Evolutionary conservation across 1,140 invertebrate genomes (phyloP), one percentile per base, ranked within the genome.

Genomic region (Paramacrobiotus metropolitanus): DNA sequence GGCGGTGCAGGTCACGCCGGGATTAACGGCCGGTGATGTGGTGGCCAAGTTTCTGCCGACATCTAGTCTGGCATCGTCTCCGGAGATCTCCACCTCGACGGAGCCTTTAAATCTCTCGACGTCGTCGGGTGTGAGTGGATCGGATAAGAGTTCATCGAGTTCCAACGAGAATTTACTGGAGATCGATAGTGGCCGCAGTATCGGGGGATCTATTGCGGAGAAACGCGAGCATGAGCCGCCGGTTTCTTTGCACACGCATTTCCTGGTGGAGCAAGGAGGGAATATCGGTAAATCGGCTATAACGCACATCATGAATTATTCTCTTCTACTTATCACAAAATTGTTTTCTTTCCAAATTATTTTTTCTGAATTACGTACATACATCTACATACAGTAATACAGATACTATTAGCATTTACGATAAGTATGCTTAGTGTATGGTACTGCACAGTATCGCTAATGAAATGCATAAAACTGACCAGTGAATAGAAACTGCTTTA

Each of bases 201-300:
- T 40, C 9, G 34, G 34, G n/a, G 34, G 34, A 15, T 15, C 9
- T 40, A n/a, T 15, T n/a, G 9, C 34, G 34, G 9, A 9, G n/a
- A 40, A n/a, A 9, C 15, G 48, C 15, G 48, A 55, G 24, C 9
- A 15, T 9, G 48, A 55, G 24, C 48, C 48, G 24, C 15, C 15
- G 24, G 48, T 55, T 15, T 20, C 48, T 15, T 24, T 55, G 15
- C 15, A 20, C 15, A 55, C 48, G 15, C 48, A 55, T 24, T 55
- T 55, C 24, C 24, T 55, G 15, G 48, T 55, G 15, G 48, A 55
- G 48, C 48, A 55, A 55, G 48, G 48, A 20, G 48, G 48, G 4
- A 55, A 55, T 55, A 55, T 55, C 48, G 48, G 48, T 55, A 55
- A 40, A n/a, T n/a, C n/a, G n/a, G n/a, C n/a, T n/a, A n/a, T n/a